Evolutionary conservation across 2,888 invertebrate species (phyloP).

Genomic region (Dorcus hopei): DNA sequence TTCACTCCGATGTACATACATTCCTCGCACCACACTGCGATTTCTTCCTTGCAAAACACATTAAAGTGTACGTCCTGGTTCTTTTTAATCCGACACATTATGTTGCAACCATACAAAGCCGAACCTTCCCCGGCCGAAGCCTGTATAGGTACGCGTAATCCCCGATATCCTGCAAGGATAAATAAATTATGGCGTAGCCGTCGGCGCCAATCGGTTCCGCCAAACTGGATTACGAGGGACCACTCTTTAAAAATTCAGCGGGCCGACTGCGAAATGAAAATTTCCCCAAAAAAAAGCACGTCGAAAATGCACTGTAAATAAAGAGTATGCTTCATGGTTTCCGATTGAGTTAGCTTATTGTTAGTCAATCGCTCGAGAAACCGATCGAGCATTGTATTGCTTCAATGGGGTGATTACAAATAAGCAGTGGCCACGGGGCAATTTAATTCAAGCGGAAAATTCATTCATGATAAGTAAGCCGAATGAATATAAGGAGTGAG

Average conservation of each 20-base stretch:
- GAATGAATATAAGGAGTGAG: background rate
- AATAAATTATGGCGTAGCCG: constrained; percentile 32
- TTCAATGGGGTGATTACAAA: constrained; percentile 36
- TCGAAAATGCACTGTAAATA: too few species aligned
- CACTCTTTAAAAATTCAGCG: constrained; percentile 18
- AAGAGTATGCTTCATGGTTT: constrained; percentile 17
- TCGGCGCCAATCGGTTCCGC: constrained; percentile 27
- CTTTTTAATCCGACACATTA: constrained; percentile 24
- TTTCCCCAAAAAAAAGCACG: too few species aligned
- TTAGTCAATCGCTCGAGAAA: constrained; percentile 20
- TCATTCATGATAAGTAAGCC: constrained; percentile 8
- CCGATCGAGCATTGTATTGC: constrained; percentile 33
- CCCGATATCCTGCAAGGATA: constrained; percentile 33
- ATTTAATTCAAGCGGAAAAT: constrained; percentile 29
- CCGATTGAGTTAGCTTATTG: constrained; percentile 18
- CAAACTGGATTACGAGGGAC: constrained; percentile 33
- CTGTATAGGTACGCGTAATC: constrained; percentile 25
- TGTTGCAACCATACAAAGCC: constrained; percentile 10
- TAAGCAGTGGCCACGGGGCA: constrained; percentile 35
- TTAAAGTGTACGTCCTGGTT: too few species aligned
- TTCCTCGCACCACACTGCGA: too few species aligned
- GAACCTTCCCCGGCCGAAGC: too few species aligned
- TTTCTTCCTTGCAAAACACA: too few species aligned
- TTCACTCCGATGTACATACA: too few species aligned
- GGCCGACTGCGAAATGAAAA: too few species aligned